phyloP scores from a whole-genome alignment of 2,888 invertebrate species.

The Nemapogon koenigi region DNA sequence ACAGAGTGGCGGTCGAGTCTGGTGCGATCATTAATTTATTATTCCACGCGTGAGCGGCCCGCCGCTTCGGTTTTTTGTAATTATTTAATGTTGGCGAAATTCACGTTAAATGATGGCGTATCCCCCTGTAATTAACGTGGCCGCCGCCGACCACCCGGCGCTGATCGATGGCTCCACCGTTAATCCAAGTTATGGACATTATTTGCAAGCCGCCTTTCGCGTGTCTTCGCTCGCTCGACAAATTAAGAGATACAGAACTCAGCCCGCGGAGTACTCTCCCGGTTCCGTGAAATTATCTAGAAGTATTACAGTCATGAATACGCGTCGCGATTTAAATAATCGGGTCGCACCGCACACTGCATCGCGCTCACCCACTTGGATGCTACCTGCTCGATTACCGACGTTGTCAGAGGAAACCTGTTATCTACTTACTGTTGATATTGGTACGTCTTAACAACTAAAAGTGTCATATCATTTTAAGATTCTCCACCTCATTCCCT shows the following conservation, averaged over 20 bases:
- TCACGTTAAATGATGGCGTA: conserved; percentile 52
- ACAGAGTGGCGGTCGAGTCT: conserved; percentile 20
- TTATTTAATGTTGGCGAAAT: conserved; percentile 45
- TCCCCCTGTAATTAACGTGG: conserved; percentile 51
- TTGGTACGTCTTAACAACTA: no score
- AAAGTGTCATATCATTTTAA: no score
- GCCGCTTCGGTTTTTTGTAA: conserved; percentile 43
- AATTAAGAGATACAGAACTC: conserved; percentile 39
- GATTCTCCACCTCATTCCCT: no score
- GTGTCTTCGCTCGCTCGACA: conserved; percentile 32
- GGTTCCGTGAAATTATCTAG: conserved; percentile 36
- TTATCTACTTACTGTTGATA: no score
- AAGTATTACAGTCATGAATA: conserved; percentile 37
- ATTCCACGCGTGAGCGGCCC: conserved; percentile 48
- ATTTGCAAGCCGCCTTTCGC: conserved; percentile 39
- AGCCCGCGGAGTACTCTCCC: conserved; percentile 20
- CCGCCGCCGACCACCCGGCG: conserved; percentile 48
- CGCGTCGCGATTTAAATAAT: conserved; percentile 40
- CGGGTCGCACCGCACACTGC: conserved; percentile 31
- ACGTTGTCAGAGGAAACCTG: no score
- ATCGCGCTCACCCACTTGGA: no score
- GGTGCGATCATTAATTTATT: conserved; percentile 44
- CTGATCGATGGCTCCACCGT: conserved; percentile 45
- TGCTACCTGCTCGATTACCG: no score
- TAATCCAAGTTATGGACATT: conserved; percentile 42